Percentiles rank a stretch among this genome's conserved stretches.
phyloP scores from a whole-genome alignment of 1,140 invertebrate species.

The Tachypleus tridentatus region DNA sequence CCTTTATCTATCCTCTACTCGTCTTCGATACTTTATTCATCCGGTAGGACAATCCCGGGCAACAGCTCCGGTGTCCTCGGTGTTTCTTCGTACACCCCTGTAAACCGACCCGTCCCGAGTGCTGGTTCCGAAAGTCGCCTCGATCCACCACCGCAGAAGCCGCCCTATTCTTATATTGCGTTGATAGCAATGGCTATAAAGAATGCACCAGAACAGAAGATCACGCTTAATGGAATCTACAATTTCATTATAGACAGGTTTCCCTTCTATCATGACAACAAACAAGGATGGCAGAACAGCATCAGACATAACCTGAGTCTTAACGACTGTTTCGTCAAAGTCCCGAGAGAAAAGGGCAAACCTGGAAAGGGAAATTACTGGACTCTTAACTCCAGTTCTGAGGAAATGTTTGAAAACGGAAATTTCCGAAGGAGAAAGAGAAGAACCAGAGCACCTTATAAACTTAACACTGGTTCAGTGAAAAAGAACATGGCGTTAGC shows the following conservation, averaged over 20 bases:
- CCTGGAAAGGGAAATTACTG: slow-evolving; percentile 49
- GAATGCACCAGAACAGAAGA: slow-evolving; percentile 37
- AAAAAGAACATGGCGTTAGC: no score
- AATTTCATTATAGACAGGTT: slow-evolving; percentile 44
- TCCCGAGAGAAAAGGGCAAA: slow-evolving; percentile 40
- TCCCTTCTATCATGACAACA: slow-evolving; percentile 45
- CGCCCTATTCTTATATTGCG: slow-evolving; percentile 48
- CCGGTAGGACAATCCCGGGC: no score
- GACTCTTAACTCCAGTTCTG: slow-evolving; percentile 43
- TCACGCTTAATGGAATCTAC: slow-evolving; percentile 42
- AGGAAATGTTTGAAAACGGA: slow-evolving; percentile 50
- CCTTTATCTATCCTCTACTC: no score
- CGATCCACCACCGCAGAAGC: slow-evolving; percentile 31
- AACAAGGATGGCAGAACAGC: slow-evolving; percentile 52
- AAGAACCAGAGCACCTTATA: slow-evolving; percentile 45
- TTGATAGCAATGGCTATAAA: slow-evolving; percentile 49
- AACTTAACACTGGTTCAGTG: no score
- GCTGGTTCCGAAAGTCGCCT: no score
- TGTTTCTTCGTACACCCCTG: no score
- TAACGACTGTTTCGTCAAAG: slow-evolving; percentile 46
- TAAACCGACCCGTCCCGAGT: no score
- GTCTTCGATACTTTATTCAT: no score
- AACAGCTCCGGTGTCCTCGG: no score
- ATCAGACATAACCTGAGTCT: slow-evolving; percentile 48
- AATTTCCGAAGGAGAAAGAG: slow-evolving; percentile 45